phyloP scores from a whole-genome alignment of 2,113 vertebrate species.

The Benitochromis conjunctus region DNA sequence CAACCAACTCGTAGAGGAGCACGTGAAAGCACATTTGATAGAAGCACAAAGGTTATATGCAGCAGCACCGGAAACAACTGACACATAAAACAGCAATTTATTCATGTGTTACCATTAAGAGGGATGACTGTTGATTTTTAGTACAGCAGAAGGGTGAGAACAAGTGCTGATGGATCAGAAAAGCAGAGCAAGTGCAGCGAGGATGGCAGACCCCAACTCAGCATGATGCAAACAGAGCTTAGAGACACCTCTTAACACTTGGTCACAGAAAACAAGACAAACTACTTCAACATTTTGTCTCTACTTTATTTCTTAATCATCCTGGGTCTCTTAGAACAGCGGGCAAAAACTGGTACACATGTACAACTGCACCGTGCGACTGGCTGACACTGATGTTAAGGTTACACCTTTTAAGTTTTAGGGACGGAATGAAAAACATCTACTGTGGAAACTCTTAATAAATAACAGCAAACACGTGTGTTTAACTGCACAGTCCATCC shows the following conservation, averaged over 20 bases:
- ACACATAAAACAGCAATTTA: not conserved
- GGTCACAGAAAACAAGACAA: conserved; percentile 58
- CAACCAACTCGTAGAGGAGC: conserved; percentile 25
- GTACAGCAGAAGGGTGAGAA: conserved; percentile 7
- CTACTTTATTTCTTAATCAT: conserved; percentile 60
- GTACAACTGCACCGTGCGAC: not conserved
- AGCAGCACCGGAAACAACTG: conserved; percentile 23
- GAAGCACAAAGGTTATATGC: conserved; percentile 32
- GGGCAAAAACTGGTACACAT: not conserved
- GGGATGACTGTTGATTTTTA: not conserved
- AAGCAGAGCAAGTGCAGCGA: conserved; percentile 38
- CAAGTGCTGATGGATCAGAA: conserved; percentile 45
- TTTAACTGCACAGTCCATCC: not conserved
- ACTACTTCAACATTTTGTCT: conserved; percentile 53
- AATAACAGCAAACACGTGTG: not conserved
- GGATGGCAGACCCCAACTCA: conserved; percentile 25
- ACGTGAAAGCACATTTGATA: not conserved
- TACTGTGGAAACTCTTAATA: conserved; percentile 1
- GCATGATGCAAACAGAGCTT: conserved; percentile 13
- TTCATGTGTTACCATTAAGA: not conserved
- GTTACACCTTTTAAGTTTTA: conserved; percentile 19
- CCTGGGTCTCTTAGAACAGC: conserved; percentile 13
- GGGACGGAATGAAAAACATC: conserved; percentile 23
- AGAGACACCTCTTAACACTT: not conserved
- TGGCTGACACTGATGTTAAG: not conserved